phyloP scores from a whole-genome alignment of 1,140 invertebrate genomes.

The Wiebesia pumilae region DNA sequence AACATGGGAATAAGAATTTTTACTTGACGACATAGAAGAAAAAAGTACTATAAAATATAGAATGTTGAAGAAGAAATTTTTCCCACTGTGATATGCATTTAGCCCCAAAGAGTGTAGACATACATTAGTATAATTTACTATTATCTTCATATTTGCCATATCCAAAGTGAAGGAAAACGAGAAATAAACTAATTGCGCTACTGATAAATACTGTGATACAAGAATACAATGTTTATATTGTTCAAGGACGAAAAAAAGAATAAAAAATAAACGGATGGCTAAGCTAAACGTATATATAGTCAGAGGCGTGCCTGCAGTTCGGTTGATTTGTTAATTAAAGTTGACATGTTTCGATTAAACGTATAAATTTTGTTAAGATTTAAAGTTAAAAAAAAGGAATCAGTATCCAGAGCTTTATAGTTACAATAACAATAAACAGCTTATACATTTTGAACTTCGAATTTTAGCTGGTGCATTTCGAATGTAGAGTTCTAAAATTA shows the following conservation, averaged over 20 bases:
- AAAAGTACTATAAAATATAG: constrained; percentile 58
- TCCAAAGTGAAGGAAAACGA: constrained; percentile 73
- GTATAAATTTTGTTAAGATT: constrained; percentile 65
- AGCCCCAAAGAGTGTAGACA: constrained; percentile 75
- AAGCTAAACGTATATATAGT: constrained; percentile 49
- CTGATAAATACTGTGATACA: constrained; percentile 74
- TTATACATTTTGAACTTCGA: constrained; percentile 55
- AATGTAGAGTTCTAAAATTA: constrained; percentile 50
- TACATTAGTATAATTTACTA: constrained; percentile 75
- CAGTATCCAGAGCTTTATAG: constrained; percentile 60
- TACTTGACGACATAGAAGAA: constrained; percentile 36
- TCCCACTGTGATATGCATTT: constrained; percentile 75
- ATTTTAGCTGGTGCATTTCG: constrained; percentile 53
- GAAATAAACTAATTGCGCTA: constrained; percentile 67
- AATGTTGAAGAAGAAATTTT: constrained; percentile 66
- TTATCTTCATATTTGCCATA: constrained; percentile 75
- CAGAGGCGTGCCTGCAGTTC: constrained; percentile 64
- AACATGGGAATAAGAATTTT: constrained; percentile 53
- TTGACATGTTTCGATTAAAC: constrained; percentile 63
- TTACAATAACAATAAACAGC: constrained; percentile 25
- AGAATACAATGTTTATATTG: constrained; percentile 72
- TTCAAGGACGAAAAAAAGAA: constrained; percentile 68
- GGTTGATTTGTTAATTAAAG: constrained; percentile 68
- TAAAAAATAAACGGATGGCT: constrained; percentile 42
- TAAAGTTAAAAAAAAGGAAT: constrained; percentile 43